These are phyloP conservation scores for Liasis olivaceus DNA, from an alignment of 2,797 vertebrate genomes.

Conservation along the genomic window DNA sequence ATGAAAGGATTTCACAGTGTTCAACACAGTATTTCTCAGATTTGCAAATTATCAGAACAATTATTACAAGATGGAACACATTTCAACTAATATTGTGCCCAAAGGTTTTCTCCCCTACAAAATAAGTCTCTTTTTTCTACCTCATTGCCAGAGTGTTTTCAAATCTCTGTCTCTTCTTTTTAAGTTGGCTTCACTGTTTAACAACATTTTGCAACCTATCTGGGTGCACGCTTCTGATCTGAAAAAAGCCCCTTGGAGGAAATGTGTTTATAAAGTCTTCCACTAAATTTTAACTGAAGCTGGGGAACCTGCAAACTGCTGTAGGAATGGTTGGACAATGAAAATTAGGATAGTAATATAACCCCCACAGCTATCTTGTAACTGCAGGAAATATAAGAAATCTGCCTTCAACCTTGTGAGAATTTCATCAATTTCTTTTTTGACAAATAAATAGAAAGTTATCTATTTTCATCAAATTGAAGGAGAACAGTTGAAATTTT, in stretches of 20 bases:
- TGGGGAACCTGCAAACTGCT: not conserved
- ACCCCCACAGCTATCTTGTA: not conserved
- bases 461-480: not conserved
- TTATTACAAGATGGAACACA: not conserved
- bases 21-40: not conserved
- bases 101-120: not conserved
- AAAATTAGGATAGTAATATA: not conserved
- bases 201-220: not conserved
- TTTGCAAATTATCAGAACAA: not conserved
- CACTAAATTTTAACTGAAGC: not conserved
- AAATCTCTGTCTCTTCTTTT: not conserved
- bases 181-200: not conserved
- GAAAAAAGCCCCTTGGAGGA: not conserved
- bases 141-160: not conserved
- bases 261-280: not conserved
- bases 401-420: not conserved
- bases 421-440: not conserved
- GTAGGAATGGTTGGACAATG: not conserved
- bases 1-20: not conserved
- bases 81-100: not conserved
- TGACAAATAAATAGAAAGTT: not conserved
- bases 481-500: not conserved
- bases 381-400: not conserved
- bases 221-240: not conserved
- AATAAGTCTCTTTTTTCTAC: not conserved